Evolutionary conservation across 1,140 invertebrate species (phyloP), one percentile per base, ranked within the genome.

Genomic region (Penaeus chinensis): DNA sequence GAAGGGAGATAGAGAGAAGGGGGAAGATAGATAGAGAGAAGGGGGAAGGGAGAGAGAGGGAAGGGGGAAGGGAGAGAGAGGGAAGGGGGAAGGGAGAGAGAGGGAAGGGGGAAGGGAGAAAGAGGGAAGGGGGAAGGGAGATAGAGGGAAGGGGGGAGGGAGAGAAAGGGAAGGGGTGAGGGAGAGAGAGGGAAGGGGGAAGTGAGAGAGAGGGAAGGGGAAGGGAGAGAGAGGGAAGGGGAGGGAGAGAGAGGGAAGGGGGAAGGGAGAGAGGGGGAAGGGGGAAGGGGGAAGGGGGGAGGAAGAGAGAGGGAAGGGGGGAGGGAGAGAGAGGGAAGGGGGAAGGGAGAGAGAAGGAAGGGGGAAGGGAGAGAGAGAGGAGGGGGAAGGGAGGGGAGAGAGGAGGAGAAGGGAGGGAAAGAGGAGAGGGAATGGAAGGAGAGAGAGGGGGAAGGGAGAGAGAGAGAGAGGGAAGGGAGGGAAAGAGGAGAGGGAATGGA

Each of bases 181-280:
- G n/a, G 63, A n/a, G n/a, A n/a, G 63, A 65, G 63, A 65, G n/a
- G n/a, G 63, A 65, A n/a, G 63, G n/a, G n/a, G 63, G 63, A 65
- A n/a, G 27, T 0, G 42, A 18, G n/a, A n/a, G 16, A n/a, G n/a
- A 65, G 63, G 63, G n/a, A n/a, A n/a, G n/a, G 63, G n/a, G n/a
- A 65, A n/a, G n/a, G 63, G 63, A 65, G 63, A n/a, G n/a, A n/a
- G 63, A 65, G 63, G 63, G n/a, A 65, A n/a, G n/a, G n/a, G 16
- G 63, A 18, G 32, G 2, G 32, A 32, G 32, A 42, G n/a, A 66
- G 63, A 37, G 11, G 18, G 60, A 66, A 0, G 42, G 7, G 13
- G 20, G 63, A 66, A 65, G 5, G 47, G 18, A 22, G 20, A 22
- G 11, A 27, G 8, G 32, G 20, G 54, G 13, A 20, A n/a, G 16